Evolutionary conservation across 2,113 vertebrate genomes (phyloP), one percentile per base, ranked within the genome.

Genomic region (Clarias batrachus): DNA sequence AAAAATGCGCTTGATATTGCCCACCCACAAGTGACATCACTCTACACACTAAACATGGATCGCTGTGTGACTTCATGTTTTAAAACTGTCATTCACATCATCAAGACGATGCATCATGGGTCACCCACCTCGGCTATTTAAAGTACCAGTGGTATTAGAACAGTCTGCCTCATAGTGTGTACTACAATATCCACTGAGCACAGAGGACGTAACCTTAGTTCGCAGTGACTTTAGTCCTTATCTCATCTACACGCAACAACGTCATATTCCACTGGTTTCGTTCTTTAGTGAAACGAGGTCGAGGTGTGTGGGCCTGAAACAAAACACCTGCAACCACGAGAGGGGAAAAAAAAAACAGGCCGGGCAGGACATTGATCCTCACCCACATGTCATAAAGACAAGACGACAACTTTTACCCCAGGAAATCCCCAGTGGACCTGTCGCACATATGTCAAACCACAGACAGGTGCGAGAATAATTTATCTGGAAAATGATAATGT

Each of bases 371-470:
- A 33, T 65, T 71, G 56, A 33, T 41, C 52, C 8, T 81, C 84
- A 68, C 76, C 77, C 78, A 86, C 70, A 13, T 27, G 41, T 81
- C 0, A 2, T 78, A 68, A 60, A 48, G 48, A n/a, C 54, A 37
- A 59, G 17, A 5, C 57, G 37, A 81, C 65, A 81, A 27, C 30
- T 14, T 65, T 30, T 85, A 76, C 83, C 76, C 30, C 37, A 41
- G 85, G 85, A 86, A 86, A 81, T 73, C 78, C 85, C 78, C 84
- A 27, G n/a, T 54, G 60, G 83, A 77, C 57, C 37, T n/a, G 68
- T 12, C 17, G 77, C 70, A 48, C 48, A 33, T 59, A 60, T 66
- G 37, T 65, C n/a, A 82, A 65, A 65, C 81, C 81, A 82, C 77
- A 79, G 8, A 27, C 54, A 79, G 77, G 56, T 79, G 77, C 17